phyloP scores from a whole-genome alignment of 2,113 vertebrate species.

The Romanogobio albipinnatus region DNA sequence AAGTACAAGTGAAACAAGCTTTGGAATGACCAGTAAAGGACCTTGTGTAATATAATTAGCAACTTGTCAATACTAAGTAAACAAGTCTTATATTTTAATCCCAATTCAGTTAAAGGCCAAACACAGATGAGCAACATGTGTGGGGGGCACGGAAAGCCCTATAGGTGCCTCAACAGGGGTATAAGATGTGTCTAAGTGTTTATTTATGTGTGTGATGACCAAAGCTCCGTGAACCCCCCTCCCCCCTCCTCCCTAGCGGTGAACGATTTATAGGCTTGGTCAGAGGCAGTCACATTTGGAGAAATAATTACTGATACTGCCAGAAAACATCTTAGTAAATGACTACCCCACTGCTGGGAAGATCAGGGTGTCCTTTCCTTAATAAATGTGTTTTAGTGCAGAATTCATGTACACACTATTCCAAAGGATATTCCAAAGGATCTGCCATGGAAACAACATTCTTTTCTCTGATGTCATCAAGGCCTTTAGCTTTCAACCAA shows the following conservation, averaged over 20 bases:
- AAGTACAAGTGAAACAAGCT: conserved; percentile 17
- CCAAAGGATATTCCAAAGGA: not conserved
- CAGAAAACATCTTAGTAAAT: conserved; percentile 1
- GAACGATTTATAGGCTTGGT: conserved; percentile 39
- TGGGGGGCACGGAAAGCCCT: not conserved
- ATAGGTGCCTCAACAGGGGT: not conserved
- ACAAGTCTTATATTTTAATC: not conserved
- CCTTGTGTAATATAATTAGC: not conserved
- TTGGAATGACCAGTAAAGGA: conserved; percentile 19
- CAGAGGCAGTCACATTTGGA: conserved; percentile 57
- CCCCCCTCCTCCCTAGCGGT: not conserved
- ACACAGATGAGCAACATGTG: conserved; percentile 32
- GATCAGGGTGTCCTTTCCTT: not conserved
- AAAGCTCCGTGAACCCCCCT: not conserved
- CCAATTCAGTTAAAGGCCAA: conserved; percentile 6
- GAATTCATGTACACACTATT: not conserved
- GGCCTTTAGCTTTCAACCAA: not conserved
- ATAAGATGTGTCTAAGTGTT: not conserved
- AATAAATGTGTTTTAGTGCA: not conserved
- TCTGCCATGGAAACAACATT: no score
- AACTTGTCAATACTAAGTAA: conserved; percentile 9
- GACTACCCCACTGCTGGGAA: conserved; percentile 34
- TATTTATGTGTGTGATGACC: not conserved
- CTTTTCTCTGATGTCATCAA: not conserved
- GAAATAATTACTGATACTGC: conserved; percentile 61